Evolutionary conservation across 1,140 invertebrate species (phyloP).

Genomic region (Ctenoplectra terminalis): DNA sequence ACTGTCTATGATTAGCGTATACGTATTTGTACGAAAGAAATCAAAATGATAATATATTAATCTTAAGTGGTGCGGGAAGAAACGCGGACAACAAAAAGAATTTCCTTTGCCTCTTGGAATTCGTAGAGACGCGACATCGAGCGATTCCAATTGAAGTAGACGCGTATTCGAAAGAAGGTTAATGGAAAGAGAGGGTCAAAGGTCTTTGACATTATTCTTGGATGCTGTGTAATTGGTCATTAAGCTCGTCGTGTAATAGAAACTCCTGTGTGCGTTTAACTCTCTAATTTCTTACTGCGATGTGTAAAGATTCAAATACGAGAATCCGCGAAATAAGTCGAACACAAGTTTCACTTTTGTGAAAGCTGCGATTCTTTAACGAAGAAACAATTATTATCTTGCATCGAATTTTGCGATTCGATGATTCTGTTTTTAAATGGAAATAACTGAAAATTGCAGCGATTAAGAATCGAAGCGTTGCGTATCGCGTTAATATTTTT

Average conservation of each 20-base stretch:
- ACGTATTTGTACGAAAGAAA: no score
- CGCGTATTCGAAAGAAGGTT: neutral
- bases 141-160: neutral
- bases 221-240: neutral
- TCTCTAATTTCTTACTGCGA: neutral
- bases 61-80: no score
- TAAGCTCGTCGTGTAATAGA: neutral
- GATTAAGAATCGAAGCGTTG: neutral
- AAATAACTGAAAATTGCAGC: neutral
- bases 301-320: neutral
- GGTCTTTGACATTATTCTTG: neutral
- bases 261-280: neutral
- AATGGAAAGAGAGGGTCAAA: neutral
- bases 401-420: neutral
- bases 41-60: no score
- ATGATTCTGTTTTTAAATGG: neutral
- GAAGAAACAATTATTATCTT: neutral
- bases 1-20: no score
- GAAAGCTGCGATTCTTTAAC: neutral
- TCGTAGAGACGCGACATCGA: no score
- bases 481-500: neutral
- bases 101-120: no score
- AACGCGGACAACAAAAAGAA: no score
- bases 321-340: neutral
- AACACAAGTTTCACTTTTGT: conserved; percentile 8